Percentiles rank a stretch among this genome's conserved stretches.
Evolutionary conservation across 35 echinoderm and acorn worm genomes (phyloP).

Genomic region (Ophiothrix spiculata): DNA sequence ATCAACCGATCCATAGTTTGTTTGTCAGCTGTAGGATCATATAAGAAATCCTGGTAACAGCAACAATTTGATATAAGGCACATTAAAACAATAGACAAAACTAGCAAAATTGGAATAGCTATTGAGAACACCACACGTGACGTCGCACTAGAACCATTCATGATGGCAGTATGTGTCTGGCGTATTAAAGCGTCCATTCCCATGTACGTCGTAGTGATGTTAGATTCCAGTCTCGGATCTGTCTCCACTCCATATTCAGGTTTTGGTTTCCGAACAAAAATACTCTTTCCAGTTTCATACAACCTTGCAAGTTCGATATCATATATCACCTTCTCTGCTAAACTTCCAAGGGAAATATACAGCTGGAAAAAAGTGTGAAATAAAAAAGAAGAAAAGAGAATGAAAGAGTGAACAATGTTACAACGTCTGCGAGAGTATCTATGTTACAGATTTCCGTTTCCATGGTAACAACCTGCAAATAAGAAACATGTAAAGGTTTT

Average conservation of each 20-base stretch:
- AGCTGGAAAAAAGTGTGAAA: too few relatives aligned
- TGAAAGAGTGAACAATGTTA: too few relatives aligned
- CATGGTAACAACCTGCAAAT: too few relatives aligned
- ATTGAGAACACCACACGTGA: background rate
- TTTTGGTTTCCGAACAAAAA: background rate
- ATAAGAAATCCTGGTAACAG: background rate
- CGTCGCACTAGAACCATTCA: background rate
- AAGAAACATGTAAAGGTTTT: too few relatives aligned
- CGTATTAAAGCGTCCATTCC: constrained; percentile 2
- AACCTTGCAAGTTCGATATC: background rate
- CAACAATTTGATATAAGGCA: constrained; percentile 12
- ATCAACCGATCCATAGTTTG: background rate
- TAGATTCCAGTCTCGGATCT: too few relatives aligned
- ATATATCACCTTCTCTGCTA: background rate
- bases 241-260: too few relatives aligned
- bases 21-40: constrained; percentile 1
- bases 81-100: background rate
- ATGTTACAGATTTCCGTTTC: too few relatives aligned
- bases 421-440: too few relatives aligned
- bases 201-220: background rate
- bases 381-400: too few relatives aligned
- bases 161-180: background rate
- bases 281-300: background rate
- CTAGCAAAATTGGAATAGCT: background rate
- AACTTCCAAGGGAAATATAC: background rate